Conservation (phyloP, 2,113 vertebrate genomes). For the Aspiorhynchus laticeps region DNA sequence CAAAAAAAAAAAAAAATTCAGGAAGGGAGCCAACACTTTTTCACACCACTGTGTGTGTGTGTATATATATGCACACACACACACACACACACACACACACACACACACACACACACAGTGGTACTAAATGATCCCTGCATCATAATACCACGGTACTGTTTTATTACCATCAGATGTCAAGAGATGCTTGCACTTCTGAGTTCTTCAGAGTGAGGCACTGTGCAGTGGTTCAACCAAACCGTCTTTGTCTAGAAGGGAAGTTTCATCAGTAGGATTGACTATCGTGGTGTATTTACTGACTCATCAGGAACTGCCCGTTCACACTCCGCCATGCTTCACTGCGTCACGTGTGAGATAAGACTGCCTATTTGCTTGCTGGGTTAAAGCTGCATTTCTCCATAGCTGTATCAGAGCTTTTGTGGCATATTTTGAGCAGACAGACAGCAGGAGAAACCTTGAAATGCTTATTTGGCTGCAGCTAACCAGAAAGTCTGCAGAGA, state of each 20-base stretch:
- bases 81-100: too few species aligned
- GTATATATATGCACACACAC: too few species aligned
- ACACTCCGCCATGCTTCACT: background rate
- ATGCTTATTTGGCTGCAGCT: background rate
- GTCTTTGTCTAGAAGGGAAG: background rate
- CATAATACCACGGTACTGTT: background rate
- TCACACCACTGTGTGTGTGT: too few species aligned
- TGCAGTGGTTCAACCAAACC: background rate
- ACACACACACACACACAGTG: too few species aligned
- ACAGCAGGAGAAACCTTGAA: background rate
- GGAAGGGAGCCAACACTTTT: too few species aligned
- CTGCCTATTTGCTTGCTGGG: background rate
- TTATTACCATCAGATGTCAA: background rate
- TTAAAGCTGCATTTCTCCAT: background rate
- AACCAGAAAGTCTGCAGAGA: background rate
- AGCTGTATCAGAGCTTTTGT: constrained; percentile 5
- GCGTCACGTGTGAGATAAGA: constrained; percentile 1
- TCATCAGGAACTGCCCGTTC: background rate
- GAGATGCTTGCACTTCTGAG: background rate
- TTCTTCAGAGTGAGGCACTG: background rate
- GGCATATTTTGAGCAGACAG: background rate
- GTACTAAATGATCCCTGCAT: too few species aligned
- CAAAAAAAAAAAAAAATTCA: too few species aligned
- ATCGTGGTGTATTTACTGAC: background rate
- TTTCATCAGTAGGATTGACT: background rate